Conservation (phyloP, 2,113 vertebrate species). For the Machaerirhynchus nigripectus region DNA sequence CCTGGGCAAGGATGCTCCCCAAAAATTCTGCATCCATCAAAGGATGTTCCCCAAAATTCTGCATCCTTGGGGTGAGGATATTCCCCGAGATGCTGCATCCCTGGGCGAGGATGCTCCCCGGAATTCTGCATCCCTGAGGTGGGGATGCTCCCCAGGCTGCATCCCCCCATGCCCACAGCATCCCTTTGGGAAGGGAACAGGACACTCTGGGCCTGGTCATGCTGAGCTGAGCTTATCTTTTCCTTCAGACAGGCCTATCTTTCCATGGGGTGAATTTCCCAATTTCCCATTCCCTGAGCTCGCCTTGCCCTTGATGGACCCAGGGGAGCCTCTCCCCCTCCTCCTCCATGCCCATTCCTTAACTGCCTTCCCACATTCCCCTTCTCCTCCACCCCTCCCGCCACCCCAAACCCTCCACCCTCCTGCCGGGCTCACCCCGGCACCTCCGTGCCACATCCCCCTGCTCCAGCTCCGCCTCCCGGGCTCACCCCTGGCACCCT, state of each 20-base stretch:
- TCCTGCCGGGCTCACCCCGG: neutral
- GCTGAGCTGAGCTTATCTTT: neutral
- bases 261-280: neutral
- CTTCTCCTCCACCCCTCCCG: neutral
- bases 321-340: neutral
- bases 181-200: neutral
- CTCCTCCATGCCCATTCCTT: neutral
- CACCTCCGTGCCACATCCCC: neutral
- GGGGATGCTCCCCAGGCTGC: neutral
- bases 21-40: neutral
- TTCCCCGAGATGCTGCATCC: neutral
- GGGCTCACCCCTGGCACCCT: neutral
- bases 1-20: no score
- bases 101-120: neutral
- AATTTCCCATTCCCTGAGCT: neutral
- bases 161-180: neutral
- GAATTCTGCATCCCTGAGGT: neutral
- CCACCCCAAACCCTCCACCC: neutral
- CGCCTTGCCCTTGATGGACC: no score
- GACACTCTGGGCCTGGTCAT: fast-evolving
- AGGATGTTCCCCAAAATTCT: no score
- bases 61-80: fast-evolving
- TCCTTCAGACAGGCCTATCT: neutral
- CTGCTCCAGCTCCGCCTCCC: neutral
- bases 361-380: neutral